Evolutionary conservation across 2,888 invertebrate species (phyloP).

Genomic region (Oxytorus armatus): DNA sequence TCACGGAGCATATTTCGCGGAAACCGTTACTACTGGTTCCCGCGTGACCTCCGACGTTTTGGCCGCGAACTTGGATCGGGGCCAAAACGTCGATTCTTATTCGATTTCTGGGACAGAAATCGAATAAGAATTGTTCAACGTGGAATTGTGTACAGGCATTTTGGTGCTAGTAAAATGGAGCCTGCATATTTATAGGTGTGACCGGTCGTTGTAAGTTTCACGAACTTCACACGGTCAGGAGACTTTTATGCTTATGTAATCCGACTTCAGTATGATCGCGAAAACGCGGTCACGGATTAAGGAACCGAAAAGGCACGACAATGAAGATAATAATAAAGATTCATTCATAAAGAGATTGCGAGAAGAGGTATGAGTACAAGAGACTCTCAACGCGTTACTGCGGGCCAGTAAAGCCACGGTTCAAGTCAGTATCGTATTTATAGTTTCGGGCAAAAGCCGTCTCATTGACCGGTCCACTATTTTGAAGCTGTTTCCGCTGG

Average conservation of each 20-base stretch:
- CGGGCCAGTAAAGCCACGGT: too few species aligned
- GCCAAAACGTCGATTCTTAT: not conserved
- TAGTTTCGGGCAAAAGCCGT: slow-evolving; percentile 15
- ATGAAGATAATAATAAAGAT: not conserved
- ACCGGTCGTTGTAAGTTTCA: too few species aligned
- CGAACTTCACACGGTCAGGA: not conserved
- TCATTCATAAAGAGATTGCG: slow-evolving; percentile 18
- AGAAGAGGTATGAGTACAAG: slow-evolving; percentile 1
- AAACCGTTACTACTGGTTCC: slow-evolving; percentile 25
- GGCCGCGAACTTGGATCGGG: not conserved
- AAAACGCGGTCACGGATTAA: not conserved
- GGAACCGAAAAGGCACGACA: not conserved
- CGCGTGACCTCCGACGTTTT: slow-evolving; percentile 39
- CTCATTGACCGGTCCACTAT: slow-evolving; percentile 25
- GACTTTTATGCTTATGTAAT: not conserved
- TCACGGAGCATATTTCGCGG: not conserved
- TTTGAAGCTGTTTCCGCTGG: slow-evolving; percentile 3
- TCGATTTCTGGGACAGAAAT: not conserved
- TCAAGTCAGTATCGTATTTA: too few species aligned
- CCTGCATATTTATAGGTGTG: not conserved
- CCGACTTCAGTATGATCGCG: not conserved
- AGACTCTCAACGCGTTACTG: slow-evolving; percentile 25
- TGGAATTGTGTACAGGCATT: not conserved
- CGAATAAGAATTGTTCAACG: not conserved
- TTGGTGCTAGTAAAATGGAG: not conserved